phyloP scores from a whole-genome alignment of 2,888 invertebrate species.

The Plutella xylostella region DNA sequence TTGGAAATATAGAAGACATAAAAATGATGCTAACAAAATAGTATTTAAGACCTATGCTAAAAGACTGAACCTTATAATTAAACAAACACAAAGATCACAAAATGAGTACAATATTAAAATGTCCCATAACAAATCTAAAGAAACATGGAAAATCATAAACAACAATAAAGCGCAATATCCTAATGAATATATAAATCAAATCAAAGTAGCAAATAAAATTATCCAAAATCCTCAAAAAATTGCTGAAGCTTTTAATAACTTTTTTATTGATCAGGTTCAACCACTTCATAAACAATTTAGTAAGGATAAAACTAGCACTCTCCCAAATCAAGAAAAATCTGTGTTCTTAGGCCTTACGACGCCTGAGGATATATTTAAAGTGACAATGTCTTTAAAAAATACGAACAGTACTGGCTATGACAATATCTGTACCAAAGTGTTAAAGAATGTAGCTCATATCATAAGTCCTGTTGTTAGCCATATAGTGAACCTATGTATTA shows the following conservation, averaged over 20 bases:
- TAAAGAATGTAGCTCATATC: not conserved
- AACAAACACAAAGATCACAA: constrained; percentile 9
- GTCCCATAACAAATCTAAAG: constrained; percentile 4
- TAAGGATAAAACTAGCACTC: too few species aligned
- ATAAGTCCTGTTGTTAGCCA: not conserved
- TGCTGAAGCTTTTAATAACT: constrained; percentile 1
- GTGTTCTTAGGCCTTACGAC: not conserved
- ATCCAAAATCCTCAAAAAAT: not conserved
- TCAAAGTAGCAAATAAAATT: not conserved
- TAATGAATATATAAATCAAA: constrained; percentile 1
- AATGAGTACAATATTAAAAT: constrained; percentile 6
- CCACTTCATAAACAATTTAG: not conserved
- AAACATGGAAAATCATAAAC: constrained; percentile 10
- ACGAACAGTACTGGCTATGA: not conserved
- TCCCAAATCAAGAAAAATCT: not conserved
- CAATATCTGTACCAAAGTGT: not conserved
- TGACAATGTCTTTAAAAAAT: not conserved
- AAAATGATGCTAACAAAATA: not conserved
- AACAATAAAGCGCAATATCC: not conserved
- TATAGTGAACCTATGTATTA: constrained; percentile 4
- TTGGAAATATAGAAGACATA: constrained; percentile 5
- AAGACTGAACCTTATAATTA: constrained; percentile 2
- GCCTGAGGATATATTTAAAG: not conserved
- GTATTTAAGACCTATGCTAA: not conserved
- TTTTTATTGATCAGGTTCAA: not conserved